Evolutionary conservation across 2,888 invertebrate genomes (phyloP).

Genomic region (Eledona agricola): DNA sequence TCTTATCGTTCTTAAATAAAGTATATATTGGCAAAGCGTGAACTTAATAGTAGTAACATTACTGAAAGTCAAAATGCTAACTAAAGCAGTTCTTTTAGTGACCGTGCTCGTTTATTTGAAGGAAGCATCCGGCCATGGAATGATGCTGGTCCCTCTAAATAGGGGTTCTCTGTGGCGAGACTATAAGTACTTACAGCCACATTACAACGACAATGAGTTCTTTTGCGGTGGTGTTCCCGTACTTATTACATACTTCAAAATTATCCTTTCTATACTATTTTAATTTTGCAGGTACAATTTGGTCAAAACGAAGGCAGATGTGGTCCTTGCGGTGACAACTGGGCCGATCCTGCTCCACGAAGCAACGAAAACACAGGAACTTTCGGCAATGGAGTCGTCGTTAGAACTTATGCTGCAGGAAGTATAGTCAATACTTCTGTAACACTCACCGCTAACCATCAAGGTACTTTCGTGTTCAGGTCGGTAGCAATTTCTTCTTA

Average conservation of each 20-base stretch:
- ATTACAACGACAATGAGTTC: conserved; percentile 65
- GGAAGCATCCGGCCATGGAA: conserved; percentile 63
- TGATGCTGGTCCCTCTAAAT: conserved; percentile 64
- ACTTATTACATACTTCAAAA: conserved; percentile 39
- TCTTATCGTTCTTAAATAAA: no score
- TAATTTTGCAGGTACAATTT: conserved; percentile 40
- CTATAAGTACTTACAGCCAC: conserved; percentile 59
- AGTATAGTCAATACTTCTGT: conserved; percentile 52
- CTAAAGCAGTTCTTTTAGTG: conserved; percentile 4
- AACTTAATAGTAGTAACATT: background rate
- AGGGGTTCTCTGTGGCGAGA: conserved; percentile 66
- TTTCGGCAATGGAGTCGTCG: conserved; percentile 62
- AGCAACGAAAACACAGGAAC: conserved; percentile 61
- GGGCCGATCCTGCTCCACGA: conserved; percentile 54
- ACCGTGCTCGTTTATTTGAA: conserved; percentile 12
- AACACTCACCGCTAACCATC: conserved; percentile 61
- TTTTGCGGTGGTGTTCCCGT: conserved; percentile 65
- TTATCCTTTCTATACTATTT: background rate
- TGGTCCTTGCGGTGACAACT: conserved; percentile 61
- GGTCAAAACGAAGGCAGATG: conserved; percentile 53
- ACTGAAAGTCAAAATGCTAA: conserved; percentile 1
- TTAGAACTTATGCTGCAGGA: conserved; percentile 55
- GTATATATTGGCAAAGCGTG: background rate
- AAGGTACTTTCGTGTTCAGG: conserved; percentile 54
- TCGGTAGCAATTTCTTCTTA: conserved; percentile 32